phyloP scores from a whole-genome alignment of 2,888 invertebrate species.

The Ophion obscuratus region DNA sequence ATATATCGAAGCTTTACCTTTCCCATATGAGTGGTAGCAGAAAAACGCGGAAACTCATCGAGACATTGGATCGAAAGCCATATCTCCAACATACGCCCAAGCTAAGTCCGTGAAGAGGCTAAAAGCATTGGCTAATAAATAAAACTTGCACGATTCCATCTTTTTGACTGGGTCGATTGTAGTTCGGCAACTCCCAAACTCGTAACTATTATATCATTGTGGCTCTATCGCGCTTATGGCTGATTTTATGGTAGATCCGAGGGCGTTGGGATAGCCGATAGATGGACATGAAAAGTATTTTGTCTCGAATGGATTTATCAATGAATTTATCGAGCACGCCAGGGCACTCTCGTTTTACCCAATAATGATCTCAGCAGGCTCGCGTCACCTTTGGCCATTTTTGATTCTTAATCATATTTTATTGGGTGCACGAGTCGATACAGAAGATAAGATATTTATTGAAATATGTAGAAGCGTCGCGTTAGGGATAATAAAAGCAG shows the following conservation, averaged over 20 bases:
- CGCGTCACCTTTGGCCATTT: not conserved
- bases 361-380: constrained; percentile 13
- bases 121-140: constrained; percentile 82
- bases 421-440: not conserved
- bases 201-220: constrained; percentile 64
- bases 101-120: constrained; percentile 65
- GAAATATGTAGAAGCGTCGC: not conserved
- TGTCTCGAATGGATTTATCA: constrained; percentile 28
- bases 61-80: constrained; percentile 44
- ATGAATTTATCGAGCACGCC: constrained; percentile 4
- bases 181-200: constrained; percentile 64
- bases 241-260: constrained; percentile 58
- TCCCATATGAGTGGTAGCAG: constrained; percentile 14
- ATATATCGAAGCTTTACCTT: constrained; percentile 7
- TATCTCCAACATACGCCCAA: constrained; percentile 42
- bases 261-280: constrained; percentile 65
- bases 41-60: constrained; percentile 29
- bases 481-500: too few species aligned
- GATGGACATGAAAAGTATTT: constrained; percentile 52
- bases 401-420: not conserved
- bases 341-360: constrained; percentile 37
- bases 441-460: not conserved
- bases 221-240: constrained; percentile 55
- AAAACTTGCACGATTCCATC: constrained; percentile 72
- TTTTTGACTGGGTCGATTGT: constrained; percentile 42